Percentiles rank a stretch among this genome's conserved stretches.
phyloP scores from a whole-genome alignment of 1,140 invertebrate species.

The Macrobrachium nipponense region DNA sequence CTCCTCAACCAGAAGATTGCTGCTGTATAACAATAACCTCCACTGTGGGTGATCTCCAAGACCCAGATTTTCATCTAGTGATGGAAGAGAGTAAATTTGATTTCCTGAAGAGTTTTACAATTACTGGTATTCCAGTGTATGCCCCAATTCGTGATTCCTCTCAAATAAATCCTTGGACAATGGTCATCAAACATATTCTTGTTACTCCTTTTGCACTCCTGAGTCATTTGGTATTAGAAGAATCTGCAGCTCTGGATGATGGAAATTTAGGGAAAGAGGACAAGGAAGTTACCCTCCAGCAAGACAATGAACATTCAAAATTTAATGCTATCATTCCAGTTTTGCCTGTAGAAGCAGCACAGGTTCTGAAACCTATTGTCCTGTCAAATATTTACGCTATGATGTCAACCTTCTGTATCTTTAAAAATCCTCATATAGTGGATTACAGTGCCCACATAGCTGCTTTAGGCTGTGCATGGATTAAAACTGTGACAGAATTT shows the following conservation, averaged over 20 bases:
- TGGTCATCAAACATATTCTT: slow-evolving; percentile 56
- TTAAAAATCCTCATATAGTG: slow-evolving; percentile 62
- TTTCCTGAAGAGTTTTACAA: slow-evolving; percentile 56
- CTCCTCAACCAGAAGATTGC: slow-evolving; percentile 52
- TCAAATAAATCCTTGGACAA: slow-evolving; percentile 62
- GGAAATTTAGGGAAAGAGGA: slow-evolving; percentile 20
- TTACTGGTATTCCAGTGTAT: slow-evolving; percentile 61
- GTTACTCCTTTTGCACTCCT: slow-evolving; percentile 56
- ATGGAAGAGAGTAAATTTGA: slow-evolving; percentile 54
- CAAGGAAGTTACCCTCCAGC: slow-evolving; percentile 53
- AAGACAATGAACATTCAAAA: slow-evolving; percentile 39
- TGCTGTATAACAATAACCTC: slow-evolving; percentile 55
- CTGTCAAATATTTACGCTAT: slow-evolving; percentile 55
- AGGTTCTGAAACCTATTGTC: slow-evolving; percentile 44
- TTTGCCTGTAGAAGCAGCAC: slow-evolving; percentile 31
- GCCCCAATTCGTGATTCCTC: slow-evolving; percentile 57
- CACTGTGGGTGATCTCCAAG: slow-evolving; percentile 57
- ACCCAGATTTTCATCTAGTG: slow-evolving; percentile 44
- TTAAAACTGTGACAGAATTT: slow-evolving; percentile 49
- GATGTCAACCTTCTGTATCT: slow-evolving; percentile 59
- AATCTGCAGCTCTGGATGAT: slow-evolving; percentile 9
- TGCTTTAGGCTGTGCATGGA: slow-evolving; percentile 61
- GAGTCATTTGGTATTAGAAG: slow-evolving; percentile 53
- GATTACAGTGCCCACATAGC: slow-evolving; percentile 60
- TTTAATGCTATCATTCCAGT: slow-evolving; percentile 61